These are phyloP conservation scores for Ectropis crepuscularia DNA, from an alignment of 2,888 invertebrate genomes.

Conservation along the genomic window DNA sequence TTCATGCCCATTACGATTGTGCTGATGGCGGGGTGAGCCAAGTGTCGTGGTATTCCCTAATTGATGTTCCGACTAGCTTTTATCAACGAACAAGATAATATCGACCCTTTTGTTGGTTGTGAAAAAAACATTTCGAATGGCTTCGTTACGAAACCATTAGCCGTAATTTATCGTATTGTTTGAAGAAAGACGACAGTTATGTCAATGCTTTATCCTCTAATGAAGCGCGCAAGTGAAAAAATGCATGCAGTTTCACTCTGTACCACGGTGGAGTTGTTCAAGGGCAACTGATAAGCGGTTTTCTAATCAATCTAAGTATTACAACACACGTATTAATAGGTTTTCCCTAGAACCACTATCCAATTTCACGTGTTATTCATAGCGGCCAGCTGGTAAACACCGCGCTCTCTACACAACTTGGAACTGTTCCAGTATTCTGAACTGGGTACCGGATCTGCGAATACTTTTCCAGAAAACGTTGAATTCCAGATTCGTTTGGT, in stretches of 20 bases:
- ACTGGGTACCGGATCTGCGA: constrained; percentile 37
- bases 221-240: constrained; percentile 17
- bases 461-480: constrained; percentile 32
- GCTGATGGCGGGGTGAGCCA: constrained; percentile 60
- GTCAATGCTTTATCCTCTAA: constrained; percentile 19
- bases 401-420: constrained; percentile 62
- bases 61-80: constrained; percentile 64
- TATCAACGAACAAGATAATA: constrained; percentile 51
- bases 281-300: constrained; percentile 35
- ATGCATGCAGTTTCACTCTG: constrained; percentile 22
- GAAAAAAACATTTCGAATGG: constrained; percentile 18
- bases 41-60: constrained; percentile 73
- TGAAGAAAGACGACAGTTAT: not conserved
- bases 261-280: constrained; percentile 29
- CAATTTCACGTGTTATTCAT: constrained; percentile 61
- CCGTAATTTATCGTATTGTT: constrained; percentile 20
- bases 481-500: constrained; percentile 16
- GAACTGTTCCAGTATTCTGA: constrained; percentile 68
- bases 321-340: constrained; percentile 33
- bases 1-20: constrained; percentile 64
- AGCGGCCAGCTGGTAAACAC: constrained; percentile 63
- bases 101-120: constrained; percentile 34
- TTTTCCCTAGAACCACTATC: constrained; percentile 40
- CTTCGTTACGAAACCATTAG: constrained; percentile 27
- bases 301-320: constrained; percentile 29